Percentiles rank a stretch among this genome's conserved stretches.
phyloP scores from a whole-genome alignment of 1,140 invertebrate species.

The Sminthurides bifidus region DNA sequence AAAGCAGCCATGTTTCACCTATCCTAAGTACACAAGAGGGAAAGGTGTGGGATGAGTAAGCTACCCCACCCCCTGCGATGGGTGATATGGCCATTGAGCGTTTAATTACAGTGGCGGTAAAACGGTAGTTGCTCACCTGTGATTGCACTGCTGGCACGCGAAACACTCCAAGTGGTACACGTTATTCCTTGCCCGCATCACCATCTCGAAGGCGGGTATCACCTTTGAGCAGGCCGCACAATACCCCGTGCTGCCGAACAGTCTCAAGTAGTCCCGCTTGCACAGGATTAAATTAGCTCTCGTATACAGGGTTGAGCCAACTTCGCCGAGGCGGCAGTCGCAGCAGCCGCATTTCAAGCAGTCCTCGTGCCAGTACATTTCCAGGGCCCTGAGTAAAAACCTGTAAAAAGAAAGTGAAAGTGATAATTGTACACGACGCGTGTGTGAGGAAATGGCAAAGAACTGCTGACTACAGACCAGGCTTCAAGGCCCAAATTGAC shows the following conservation, averaged over 20 bases:
- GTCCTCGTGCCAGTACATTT: conserved; percentile 88
- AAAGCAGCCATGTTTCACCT: no score
- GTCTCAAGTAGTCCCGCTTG: conserved; percentile 83
- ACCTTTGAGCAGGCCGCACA: conserved; percentile 67
- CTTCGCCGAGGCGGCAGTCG: conserved; percentile 79
- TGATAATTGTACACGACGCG: no score
- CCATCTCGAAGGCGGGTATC: conserved; percentile 94
- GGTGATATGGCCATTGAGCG: no score
- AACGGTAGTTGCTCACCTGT: conserved; percentile 55
- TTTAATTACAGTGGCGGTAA: no score
- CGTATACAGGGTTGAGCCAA: conserved; percentile 80
- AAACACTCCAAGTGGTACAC: conserved; percentile 95
- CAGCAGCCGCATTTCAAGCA: conserved; percentile 88
- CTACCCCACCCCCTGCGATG: no score
- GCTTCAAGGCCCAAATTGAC: no score
- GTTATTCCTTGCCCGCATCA: conserved; percentile 86
- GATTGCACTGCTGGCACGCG: conserved; percentile 90
- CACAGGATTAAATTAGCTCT: conserved; percentile 86
- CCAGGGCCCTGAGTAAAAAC: conserved; percentile 63
- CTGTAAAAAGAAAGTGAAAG: conserved; percentile 37
- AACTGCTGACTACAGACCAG: no score
- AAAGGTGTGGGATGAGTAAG: no score
- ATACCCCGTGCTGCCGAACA: conserved; percentile 84
- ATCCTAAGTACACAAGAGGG: no score
- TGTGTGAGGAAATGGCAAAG: no score